Evolutionary conservation across 2,888 invertebrate species (phyloP).

Genomic region (Cantharis rustica): DNA sequence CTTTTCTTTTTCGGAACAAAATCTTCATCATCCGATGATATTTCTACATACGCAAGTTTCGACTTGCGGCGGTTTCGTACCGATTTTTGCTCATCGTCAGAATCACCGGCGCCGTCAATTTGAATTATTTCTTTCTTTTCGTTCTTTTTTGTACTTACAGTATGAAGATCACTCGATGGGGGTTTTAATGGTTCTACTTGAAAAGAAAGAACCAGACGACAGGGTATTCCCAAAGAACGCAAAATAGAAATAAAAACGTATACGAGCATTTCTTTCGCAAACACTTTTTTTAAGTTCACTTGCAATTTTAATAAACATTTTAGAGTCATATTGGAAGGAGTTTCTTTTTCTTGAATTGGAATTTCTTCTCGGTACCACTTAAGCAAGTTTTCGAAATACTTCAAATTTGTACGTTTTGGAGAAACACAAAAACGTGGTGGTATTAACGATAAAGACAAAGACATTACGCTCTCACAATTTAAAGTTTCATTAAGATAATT

Average conservation of each 20-base stretch:
- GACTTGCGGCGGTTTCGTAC: background rate
- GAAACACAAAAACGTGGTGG: slow-evolving; percentile 79
- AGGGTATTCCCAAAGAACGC: slow-evolving; percentile 80
- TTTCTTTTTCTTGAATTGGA: slow-evolving; percentile 60
- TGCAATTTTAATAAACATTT: slow-evolving; percentile 60
- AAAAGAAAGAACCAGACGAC: slow-evolving; percentile 80
- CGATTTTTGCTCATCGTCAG: background rate
- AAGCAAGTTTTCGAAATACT: slow-evolving; percentile 77
- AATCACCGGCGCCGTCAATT: background rate
- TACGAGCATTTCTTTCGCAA: slow-evolving; percentile 71
- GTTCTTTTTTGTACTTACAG: slow-evolving; percentile 58
- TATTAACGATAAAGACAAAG: slow-evolving; percentile 71
- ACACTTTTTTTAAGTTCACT: slow-evolving; percentile 65
- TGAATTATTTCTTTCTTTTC: background rate
- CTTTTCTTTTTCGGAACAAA: background rate
- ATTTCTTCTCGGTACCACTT: slow-evolving; percentile 76
- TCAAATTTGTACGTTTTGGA: slow-evolving; percentile 70
- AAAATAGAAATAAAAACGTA: slow-evolving; percentile 77
- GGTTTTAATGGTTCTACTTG: slow-evolving; percentile 77
- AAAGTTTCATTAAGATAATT: slow-evolving; percentile 72
- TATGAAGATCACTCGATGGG: slow-evolving; percentile 65
- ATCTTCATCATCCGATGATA: background rate
- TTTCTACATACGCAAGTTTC: background rate
- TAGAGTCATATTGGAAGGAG: slow-evolving; percentile 46
- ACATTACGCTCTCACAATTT: slow-evolving; percentile 70